A percentile compares a stretch with the other conserved stretches of the same genome.
Evolutionary conservation across 1,140 invertebrate genomes (phyloP).

Genomic region (Drosophila nikananu): DNA sequence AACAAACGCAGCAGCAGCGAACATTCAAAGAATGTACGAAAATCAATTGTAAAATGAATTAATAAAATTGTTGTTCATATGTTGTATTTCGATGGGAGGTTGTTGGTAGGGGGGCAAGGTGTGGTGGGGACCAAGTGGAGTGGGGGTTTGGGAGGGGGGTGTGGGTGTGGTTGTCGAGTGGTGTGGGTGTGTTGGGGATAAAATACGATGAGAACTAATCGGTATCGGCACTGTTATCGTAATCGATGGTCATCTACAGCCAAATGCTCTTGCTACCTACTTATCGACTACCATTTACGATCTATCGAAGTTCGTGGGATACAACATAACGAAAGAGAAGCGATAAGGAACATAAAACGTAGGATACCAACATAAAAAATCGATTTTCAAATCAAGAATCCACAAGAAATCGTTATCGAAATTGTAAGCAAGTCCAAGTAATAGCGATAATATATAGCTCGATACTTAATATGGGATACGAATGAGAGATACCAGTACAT

Average conservation of each 20-base stretch:
- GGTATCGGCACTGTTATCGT: conserved; percentile 24
- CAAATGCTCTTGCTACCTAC: conserved; percentile 65
- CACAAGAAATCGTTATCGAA: conserved; percentile 29
- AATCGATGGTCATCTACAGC: conserved; percentile 52
- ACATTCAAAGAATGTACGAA: conserved; percentile 24
- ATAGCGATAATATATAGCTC: conserved; percentile 39
- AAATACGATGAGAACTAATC: conserved; percentile 39
- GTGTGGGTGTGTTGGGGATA: conserved; percentile 6
- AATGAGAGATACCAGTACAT: conserved; percentile 15
- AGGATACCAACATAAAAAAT: conserved; percentile 5
- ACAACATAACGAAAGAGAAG: conserved; percentile 21
- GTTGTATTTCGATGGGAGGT: background rate
- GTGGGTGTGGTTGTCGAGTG: conserved; percentile 11
- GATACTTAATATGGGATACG: conserved; percentile 40
- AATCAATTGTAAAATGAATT: conserved; percentile 20
- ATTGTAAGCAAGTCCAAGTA: conserved; percentile 40
- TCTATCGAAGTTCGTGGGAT: conserved; percentile 34
- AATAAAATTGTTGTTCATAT: background rate
- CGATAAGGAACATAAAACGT: conserved; percentile 7
- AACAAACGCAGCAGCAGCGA: conserved; percentile 32
- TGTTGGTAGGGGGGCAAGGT: conserved; percentile 1
- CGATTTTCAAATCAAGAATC: conserved; percentile 8
- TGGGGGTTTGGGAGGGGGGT: background rate
- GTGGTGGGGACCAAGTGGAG: conserved; percentile 4
- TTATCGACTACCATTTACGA: conserved; percentile 57